Evolutionary conservation across 2,888 invertebrate species (phyloP).

Genomic region (Acleris laterana): DNA sequence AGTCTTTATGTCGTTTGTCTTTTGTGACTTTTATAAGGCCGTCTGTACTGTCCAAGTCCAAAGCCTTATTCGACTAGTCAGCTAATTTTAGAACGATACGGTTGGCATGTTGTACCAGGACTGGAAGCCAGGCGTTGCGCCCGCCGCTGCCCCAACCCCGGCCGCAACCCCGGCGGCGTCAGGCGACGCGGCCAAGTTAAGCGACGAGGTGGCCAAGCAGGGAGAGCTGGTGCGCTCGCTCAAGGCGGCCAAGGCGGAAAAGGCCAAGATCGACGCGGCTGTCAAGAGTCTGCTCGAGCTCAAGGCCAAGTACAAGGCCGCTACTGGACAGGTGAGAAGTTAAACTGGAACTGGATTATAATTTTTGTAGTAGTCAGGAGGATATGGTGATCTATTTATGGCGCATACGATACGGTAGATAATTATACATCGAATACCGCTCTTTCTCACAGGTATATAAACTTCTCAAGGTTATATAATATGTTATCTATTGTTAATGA

Average conservation of each 20-base stretch:
- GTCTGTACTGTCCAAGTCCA: too few relatives aligned
- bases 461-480: too few relatives aligned
- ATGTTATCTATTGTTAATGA: background rate
- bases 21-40: too few relatives aligned
- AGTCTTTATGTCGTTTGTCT: too few relatives aligned
- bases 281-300: conserved; percentile 86
- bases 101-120: conserved; percentile 27
- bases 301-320: conserved; percentile 89
- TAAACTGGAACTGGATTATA: too few relatives aligned
- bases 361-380: too few relatives aligned
- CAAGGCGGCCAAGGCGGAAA: conserved; percentile 85
- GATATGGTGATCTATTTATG: too few relatives aligned
- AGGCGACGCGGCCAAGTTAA: conserved; percentile 51
- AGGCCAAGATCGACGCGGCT: conserved; percentile 64
- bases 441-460: too few relatives aligned
- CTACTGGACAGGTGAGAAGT: conserved; percentile 44
- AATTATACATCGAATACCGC: too few relatives aligned
- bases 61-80: too few relatives aligned
- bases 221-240: conserved; percentile 88
- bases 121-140: conserved; percentile 55
- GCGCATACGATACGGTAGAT: too few relatives aligned
- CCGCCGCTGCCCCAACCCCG: conserved; percentile 42
- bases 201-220: conserved; percentile 81
- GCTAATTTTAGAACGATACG: too few relatives aligned
- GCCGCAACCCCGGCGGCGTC: conserved; percentile 44